Percentiles rank a stretch among this genome's conserved stretches.
phyloP scores from a whole-genome alignment of 2,113 vertebrate species.

The Leptocoma aspasia region DNA sequence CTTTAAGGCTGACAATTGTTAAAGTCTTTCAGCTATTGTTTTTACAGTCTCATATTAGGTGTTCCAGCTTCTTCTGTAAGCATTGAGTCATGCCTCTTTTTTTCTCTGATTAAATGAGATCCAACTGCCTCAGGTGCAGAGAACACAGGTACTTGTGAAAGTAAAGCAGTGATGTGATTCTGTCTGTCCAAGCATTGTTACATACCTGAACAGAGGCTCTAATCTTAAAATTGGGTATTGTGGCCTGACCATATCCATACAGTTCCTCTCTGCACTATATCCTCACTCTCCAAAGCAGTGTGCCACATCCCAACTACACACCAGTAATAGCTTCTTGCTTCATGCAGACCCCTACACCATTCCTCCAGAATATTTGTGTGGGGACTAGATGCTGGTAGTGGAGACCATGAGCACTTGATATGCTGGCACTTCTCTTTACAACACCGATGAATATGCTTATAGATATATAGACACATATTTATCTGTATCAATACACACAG shows the following conservation, averaged over 20 bases:
- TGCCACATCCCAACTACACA: neutral
- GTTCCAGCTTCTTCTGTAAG: neutral
- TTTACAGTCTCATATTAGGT: neutral
- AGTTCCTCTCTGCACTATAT: rapidly evolving
- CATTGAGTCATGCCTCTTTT: neutral
- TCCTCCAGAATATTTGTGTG: neutral
- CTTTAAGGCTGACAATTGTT: neutral
- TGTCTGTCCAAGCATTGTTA: neutral
- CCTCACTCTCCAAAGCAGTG: neutral
- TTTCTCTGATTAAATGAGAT: neutral
- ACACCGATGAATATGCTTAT: neutral
- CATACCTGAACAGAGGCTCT: neutral
- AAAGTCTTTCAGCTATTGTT: neutral
- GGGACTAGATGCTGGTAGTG: neutral
- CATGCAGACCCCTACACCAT: neutral
- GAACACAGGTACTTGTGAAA: neutral
- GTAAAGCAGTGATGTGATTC: neutral
- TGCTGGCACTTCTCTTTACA: neutral
- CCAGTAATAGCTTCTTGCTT: neutral
- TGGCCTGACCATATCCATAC: neutral
- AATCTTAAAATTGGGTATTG: neutral
- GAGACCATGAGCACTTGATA: neutral
- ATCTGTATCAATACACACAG: neutral
- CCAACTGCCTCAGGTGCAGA: neutral
- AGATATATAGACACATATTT: neutral